Evolutionary conservation across 2,113 vertebrate species (phyloP).

Genomic region (Otocyon megalotis): DNA sequence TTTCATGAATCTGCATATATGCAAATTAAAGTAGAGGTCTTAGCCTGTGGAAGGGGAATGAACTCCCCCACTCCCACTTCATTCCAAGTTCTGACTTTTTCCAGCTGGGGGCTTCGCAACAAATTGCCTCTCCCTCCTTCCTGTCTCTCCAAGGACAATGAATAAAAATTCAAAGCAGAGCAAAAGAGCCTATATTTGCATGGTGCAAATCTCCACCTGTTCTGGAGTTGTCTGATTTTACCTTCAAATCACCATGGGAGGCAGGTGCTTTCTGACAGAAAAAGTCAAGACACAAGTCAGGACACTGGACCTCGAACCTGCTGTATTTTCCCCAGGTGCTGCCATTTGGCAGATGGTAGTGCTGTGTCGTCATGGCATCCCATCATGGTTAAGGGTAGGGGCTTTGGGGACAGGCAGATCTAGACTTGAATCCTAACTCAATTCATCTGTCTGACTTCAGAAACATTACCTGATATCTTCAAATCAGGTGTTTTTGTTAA

Average conservation of each 20-base stretch:
- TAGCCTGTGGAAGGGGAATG: not conserved
- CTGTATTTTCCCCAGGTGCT: not conserved
- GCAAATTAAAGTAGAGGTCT: not conserved
- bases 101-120: not conserved
- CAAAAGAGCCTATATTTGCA: not conserved
- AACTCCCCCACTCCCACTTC: too few species aligned
- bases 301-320: not conserved
- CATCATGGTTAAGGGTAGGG: not conserved
- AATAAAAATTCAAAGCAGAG: not conserved
- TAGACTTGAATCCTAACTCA: not conserved
- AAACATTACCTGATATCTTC: not conserved
- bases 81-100: not conserved
- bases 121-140: not conserved
- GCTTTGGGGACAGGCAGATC: not conserved
- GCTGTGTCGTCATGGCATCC: not conserved
- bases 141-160: constrained; percentile 16
- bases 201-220: not conserved
- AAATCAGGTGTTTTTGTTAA: not conserved
- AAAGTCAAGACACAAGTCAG: not conserved
- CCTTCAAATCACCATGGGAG: not conserved
- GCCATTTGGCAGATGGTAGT: not conserved
- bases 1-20: not conserved
- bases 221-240: constrained; percentile 5
- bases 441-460: not conserved
- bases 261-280: not conserved